phyloP scores from a whole-genome alignment of 2,888 invertebrate species.

The Podotricha telesiphe region DNA sequence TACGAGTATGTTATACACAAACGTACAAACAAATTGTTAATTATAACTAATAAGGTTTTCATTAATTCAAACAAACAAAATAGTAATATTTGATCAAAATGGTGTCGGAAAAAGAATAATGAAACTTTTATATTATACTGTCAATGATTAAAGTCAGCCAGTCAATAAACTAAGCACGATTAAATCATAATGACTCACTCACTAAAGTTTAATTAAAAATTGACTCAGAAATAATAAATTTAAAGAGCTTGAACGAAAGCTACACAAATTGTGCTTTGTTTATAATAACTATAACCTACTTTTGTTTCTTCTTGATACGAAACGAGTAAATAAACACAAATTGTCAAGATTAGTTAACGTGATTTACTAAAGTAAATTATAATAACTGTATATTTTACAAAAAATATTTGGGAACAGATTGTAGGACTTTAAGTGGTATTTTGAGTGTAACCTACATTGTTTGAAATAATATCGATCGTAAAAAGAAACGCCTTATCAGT shows the following conservation, averaged over 20 bases:
- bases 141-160: neutral
- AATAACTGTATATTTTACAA: constrained; percentile 1
- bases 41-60: too few species aligned
- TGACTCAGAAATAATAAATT: neutral
- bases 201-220: neutral
- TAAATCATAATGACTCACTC: neutral
- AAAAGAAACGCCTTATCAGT: constrained; percentile 52
- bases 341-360: neutral
- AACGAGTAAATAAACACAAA: neutral
- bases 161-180: neutral
- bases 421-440: neutral
- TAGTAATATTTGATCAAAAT: neutral
- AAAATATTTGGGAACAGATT: neutral
- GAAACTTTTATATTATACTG: neutral
- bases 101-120: neutral
- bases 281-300: constrained; percentile 12
- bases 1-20: neutral
- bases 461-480: constrained; percentile 28
- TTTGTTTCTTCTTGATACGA: neutral
- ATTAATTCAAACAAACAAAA: too few species aligned
- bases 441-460: constrained; percentile 23
- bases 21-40: too few species aligned
- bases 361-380: constrained; percentile 7
- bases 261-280: constrained; percentile 4
- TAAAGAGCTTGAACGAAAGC: neutral